Base-by-base conservation (phyloP, 2,113 vertebrate species). In the Phalacrocorax carbo region DNA sequence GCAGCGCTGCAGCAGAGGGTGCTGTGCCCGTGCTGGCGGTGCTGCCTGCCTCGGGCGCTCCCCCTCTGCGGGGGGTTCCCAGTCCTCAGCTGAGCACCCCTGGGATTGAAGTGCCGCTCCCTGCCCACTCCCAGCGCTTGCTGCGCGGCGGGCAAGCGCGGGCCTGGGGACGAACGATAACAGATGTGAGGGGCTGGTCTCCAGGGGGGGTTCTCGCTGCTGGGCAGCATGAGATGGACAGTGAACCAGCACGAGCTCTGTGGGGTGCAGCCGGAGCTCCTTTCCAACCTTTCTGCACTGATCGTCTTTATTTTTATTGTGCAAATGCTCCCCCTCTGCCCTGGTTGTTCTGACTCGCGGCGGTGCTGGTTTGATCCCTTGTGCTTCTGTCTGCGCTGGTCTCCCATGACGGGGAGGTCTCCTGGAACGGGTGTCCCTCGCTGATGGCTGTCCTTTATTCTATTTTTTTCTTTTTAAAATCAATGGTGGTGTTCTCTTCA, bases 351-450 rank as follows among this genome's bases (percentile, higher is more conserved):
- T 55, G 52, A 49, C 29, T 36, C 44, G 10, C 3, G 1, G 52
- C 3, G 0, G 16, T 19, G 51, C 36, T 19, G 23, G 5, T 5
- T 9, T 32, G 48, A 54, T 7, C 34, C 55, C 26, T 7, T 0
- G 0, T 0, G 0, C 29, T 78, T n/a, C 48, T 49, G 58, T 2
- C 27, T 17, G 6, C n/a, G 5, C 44, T 19, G 20, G 2, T 36
- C 2, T 82, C 36, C 68, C 19, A 2, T 4, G 30, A 4, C 11
- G 34, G 18, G 30, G 40, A n/a, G n/a, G 11, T 46, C 8, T 44
- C 65, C 72, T 0, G 0, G 16, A 30, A 21, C 0, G 16, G 2
- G 1, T 5, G 44, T 38, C 65, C 48, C 51, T 61, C 1, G 1
- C 64, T 34, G 51, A 30, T 1, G 5, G 34, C 4, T 0, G 1